These are phyloP conservation scores for Hoplias malabaricus DNA, from an alignment of 2,113 vertebrate genomes.

Conservation along the genomic window DNA sequence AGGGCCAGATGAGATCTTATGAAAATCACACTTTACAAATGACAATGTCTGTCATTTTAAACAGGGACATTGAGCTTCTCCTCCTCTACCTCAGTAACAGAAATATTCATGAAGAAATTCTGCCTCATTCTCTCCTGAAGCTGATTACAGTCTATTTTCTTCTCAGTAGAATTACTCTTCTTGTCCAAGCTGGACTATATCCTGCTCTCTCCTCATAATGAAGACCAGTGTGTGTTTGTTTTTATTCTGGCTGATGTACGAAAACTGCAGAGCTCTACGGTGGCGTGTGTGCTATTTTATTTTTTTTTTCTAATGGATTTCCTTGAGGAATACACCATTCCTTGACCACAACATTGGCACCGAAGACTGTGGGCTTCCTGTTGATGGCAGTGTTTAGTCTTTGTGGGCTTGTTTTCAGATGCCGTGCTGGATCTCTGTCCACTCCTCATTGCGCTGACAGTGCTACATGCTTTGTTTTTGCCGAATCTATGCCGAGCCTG, in stretches of 20 bases:
- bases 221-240: slow-evolving; percentile 27
- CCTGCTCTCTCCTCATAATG: slow-evolving; percentile 62
- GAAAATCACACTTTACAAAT: too few species aligned
- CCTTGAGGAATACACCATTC: slow-evolving; percentile 15
- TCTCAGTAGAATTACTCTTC: too few species aligned
- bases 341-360: slow-evolving; percentile 32
- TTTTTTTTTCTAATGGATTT: slow-evolving; percentile 55
- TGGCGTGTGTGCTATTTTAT: background rate
- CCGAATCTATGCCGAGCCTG: background rate
- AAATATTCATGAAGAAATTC: too few species aligned
- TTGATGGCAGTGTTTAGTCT: slow-evolving; percentile 59
- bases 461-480: slow-evolving; percentile 51
- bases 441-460: slow-evolving; percentile 44
- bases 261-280: slow-evolving; percentile 48
- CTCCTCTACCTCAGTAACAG: too few species aligned
- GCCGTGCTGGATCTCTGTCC: background rate
- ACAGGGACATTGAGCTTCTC: too few species aligned
- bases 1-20: too few species aligned
- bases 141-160: too few species aligned
- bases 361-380: slow-evolving; percentile 45
- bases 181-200: slow-evolving; percentile 54
- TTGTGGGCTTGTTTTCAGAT: slow-evolving; percentile 47
- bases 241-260: slow-evolving; percentile 47
- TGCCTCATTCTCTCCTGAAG: too few species aligned
- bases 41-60: too few species aligned